Base-by-base conservation (phyloP, 2,888 invertebrate species). In the Sinopyrophorus schimmeli region DNA sequence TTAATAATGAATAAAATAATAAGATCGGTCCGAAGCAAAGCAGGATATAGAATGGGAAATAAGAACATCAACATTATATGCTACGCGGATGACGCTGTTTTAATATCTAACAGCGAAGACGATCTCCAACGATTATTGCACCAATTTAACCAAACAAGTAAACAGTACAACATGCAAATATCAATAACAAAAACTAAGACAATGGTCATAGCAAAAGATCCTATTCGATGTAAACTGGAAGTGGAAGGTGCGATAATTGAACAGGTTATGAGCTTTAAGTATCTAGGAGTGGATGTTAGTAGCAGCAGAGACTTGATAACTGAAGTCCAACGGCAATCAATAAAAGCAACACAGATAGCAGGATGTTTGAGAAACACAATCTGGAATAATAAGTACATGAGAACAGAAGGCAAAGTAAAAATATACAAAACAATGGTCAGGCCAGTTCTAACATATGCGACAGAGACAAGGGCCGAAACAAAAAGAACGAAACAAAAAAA, bases 1-100 rank as follows among this genome's bases (percentile, higher is more conserved):
- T n/a, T 28, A 15, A 28, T 28, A 28, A 28, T 28, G 28, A 12
- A 28, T 14, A 28, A 28, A 28, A 14, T 12, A 28, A 28, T 28
- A 14, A 14, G 14, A 10, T 5, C 12, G 15, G 28, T 14, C 6
- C 5, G 28, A 14, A 28, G 15, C 14, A 28, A 9, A 28, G 14
- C 28, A n/a, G 14, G 6, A 12, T 28, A 28, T 28, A 14, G 7
- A 28, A 28, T 28, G 28, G 12, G 28, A n/a, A 28, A 15, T 3
- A 28, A 5, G n/a, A 3, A 6, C 6, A 26, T 10, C 12, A 26
- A 26, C 12, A 28, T 28, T 28, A 14, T 28, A 28, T 14, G 28
- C 14, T 28, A 28, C 15, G 3, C 12, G 12, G 28, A 28, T 15
- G 12, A 28, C 14, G 14, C 12, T 28, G 15, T 9, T 12, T 27